Evolutionary conservation across 2,797 vertebrate genomes (phyloP).

Genomic region (Dallia pectoralis): DNA sequence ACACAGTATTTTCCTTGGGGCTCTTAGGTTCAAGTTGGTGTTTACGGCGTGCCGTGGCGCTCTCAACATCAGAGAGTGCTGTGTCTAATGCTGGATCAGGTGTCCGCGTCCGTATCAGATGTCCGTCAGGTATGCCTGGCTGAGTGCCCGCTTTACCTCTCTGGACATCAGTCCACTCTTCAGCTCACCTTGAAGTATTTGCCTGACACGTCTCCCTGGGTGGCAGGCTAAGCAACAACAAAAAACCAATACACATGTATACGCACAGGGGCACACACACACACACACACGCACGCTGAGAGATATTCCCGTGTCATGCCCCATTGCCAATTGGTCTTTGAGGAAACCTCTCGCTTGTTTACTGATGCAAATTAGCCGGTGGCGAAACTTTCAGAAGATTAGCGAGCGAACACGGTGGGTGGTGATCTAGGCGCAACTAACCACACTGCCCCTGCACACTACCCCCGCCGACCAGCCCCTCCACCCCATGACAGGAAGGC

Average conservation of each 20-base stretch:
- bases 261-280: constrained; percentile 18
- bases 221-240: constrained; percentile 27
- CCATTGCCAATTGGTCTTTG: constrained; percentile 70
- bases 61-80: background rate
- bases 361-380: constrained; percentile 78
- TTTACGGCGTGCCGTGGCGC: background rate
- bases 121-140: background rate
- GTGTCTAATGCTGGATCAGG: background rate
- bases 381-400: constrained; percentile 63
- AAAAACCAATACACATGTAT: background rate
- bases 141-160: background rate
- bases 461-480: background rate
- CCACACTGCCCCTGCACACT: constrained; percentile 7
- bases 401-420: constrained; percentile 61
- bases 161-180: constrained; percentile 6
- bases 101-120: background rate
- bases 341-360: constrained; percentile 69
- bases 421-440: constrained; percentile 40
- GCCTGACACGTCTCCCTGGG: constrained; percentile 2
- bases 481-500: constrained; percentile 47
- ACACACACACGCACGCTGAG: constrained; percentile 22
- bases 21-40: constrained; percentile 9
- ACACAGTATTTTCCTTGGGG: background rate
- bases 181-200: background rate
- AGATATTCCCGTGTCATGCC: constrained; percentile 59